Conservation (phyloP, 2,797 vertebrate genomes). For the Sebastes minor region DNA sequence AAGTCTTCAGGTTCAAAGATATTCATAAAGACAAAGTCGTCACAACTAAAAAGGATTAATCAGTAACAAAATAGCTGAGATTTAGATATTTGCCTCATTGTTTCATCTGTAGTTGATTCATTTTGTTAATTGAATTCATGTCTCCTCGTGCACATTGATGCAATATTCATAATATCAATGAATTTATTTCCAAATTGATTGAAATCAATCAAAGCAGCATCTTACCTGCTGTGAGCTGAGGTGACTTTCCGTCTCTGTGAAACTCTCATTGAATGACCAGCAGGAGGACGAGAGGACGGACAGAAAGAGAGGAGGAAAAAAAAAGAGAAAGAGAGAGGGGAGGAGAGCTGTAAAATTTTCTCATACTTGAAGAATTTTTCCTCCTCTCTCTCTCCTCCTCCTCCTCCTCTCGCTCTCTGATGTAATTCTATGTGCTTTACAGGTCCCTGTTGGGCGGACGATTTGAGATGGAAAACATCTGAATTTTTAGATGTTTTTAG, state of each 20-base stretch:
- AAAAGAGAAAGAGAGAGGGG: slow-evolving; percentile 20
- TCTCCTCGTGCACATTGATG: neutral
- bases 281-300: slow-evolving; percentile 31
- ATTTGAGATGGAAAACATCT: slow-evolving; percentile 77
- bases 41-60: neutral
- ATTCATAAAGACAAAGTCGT: neutral
- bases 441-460: slow-evolving; percentile 74
- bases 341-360: slow-evolving; percentile 74
- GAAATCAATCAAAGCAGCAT: neutral
- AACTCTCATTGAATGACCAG: slow-evolving; percentile 58
- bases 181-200: neutral
- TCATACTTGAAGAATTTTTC: slow-evolving; percentile 83
- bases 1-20: neutral
- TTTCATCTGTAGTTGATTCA: neutral
- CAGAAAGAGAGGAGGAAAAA: neutral
- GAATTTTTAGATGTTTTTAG: slow-evolving; percentile 69
- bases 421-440: slow-evolving; percentile 76
- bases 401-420: slow-evolving; percentile 62
- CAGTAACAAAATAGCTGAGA: neutral
- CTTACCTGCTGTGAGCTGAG: slow-evolving; percentile 45
- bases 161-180: neutral
- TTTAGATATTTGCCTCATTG: neutral
- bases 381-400: slow-evolving; percentile 38
- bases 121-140: neutral
- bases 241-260: slow-evolving; percentile 9